Percentiles rank a stretch among this genome's conserved stretches.
Evolutionary conservation across 2,113 vertebrate species (phyloP).

Genomic region (Oryzias woworae): DNA sequence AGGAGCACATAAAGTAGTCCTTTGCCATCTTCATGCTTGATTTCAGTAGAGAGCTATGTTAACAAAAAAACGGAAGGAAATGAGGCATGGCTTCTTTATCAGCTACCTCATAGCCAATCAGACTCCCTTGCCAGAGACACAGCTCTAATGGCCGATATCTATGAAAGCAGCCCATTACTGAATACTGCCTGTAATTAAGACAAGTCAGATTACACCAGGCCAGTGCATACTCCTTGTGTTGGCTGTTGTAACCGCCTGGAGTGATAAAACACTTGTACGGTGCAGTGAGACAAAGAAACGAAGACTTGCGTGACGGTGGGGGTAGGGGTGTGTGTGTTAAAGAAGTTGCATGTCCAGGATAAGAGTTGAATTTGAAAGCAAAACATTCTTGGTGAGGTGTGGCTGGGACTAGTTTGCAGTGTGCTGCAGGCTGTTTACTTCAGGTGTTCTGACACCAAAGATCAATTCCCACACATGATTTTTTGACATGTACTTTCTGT

Average conservation of each 20-base stretch:
- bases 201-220: conserved; percentile 65
- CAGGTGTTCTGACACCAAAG: conserved; percentile 32
- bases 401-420: conserved; percentile 41
- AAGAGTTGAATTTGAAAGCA: conserved; percentile 26
- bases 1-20: conserved; percentile 66
- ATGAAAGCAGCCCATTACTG: conserved; percentile 69
- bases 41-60: conserved; percentile 70
- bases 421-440: conserved; percentile 48
- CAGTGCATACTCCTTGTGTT: conserved; percentile 56
- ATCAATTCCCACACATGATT: conserved; percentile 54
- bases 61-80: conserved; percentile 71
- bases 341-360: conserved; percentile 34
- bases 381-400: conserved; percentile 46
- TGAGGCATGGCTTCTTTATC: conserved; percentile 74
- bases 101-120: conserved; percentile 64
- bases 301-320: neutral
- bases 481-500: conserved; percentile 28
- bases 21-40: conserved; percentile 65
- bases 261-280: conserved; percentile 31
- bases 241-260: conserved; percentile 53
- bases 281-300: conserved; percentile 27
- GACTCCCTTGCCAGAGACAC: conserved; percentile 55
- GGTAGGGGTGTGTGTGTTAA: no score
- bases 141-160: conserved; percentile 72
- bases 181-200: conserved; percentile 74